These are phyloP conservation scores for Chironomus striatipennis DNA, from an alignment of 1,140 invertebrate species.

Conservation along the genomic window DNA sequence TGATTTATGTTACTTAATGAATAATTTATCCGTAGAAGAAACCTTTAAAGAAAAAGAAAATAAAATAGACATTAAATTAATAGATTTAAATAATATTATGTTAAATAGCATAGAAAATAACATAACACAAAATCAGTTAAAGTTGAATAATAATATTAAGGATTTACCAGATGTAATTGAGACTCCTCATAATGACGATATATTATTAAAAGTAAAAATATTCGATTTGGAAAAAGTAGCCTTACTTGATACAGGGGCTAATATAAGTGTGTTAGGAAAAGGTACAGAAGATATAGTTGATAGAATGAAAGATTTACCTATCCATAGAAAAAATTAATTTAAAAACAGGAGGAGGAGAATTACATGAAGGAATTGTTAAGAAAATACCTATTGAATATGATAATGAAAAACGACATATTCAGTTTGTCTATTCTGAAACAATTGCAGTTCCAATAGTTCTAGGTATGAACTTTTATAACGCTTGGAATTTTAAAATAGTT, in stretches of 20 bases:
- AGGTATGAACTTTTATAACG: background rate
- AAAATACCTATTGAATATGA: background rate
- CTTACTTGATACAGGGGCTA: background rate
- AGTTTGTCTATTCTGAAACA: background rate
- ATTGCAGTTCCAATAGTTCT: background rate
- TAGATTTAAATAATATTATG: background rate
- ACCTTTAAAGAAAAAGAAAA: background rate
- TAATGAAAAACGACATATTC: background rate
- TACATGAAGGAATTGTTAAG: background rate
- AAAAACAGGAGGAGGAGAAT: background rate
- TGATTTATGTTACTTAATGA: background rate
- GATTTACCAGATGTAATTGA: background rate
- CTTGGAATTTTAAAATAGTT: background rate
- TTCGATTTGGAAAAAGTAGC: background rate
- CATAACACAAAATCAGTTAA: too few species aligned
- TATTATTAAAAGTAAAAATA: background rate
- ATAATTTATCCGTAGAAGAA: too few species aligned
- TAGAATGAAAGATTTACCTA: background rate
- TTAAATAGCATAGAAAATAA: background rate
- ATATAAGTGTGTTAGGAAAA: background rate
- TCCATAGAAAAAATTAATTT: background rate
- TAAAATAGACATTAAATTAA: background rate
- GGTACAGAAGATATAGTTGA: background rate
- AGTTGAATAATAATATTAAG: too few species aligned
- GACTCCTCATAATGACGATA: background rate